Evolutionary conservation across 2,113 vertebrate species (phyloP), one percentile per base, ranked within the genome.

Genomic region (Eudyptes chrysolophus): DNA sequence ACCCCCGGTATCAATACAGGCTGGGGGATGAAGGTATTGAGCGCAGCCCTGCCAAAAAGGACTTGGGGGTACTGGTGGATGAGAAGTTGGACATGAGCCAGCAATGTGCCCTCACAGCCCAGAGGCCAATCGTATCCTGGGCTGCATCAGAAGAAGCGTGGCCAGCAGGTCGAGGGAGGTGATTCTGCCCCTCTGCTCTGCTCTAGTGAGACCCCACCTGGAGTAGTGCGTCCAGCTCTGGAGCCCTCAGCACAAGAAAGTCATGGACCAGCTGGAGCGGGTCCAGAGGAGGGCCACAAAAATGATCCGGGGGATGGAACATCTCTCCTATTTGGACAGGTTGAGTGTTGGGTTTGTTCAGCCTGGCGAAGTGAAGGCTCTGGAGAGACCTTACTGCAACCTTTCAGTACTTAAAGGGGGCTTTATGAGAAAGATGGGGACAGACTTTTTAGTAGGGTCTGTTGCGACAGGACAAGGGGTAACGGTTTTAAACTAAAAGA

Each of bases 1-100:
- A 64, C 0, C 3, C 3, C 10, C 0, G 0, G 1, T 15, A 38
- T 6, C 40, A 52, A 16, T 19, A 54, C 6, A 64, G 27, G 21
- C 20, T 54, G 32, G 17, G 19, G 9, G 3, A 11, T 18, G 13
- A 62, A 49, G 5, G 14, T 38, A 40, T 11, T 6, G 58, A 25
- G 58, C 25, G 34, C 22, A 60, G 21, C 22, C 58, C 58, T 60
- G 34, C 3, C 0, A 10, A 60, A 34, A 60, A 10, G 58, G 58
- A 60, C 58, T 60, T 60, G 22, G 58, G 34, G 22, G 22, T 15
- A 52, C 34, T 16, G 21, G 6, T 60, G 34, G 58, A 25, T 15
- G 9, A 36, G n/a, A 60, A 60, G 6, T 34, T 60, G 34, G 22
- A 60, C 8, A 25, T 27, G 7, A 92, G 13, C 7, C 5, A 16